A percentile compares a stretch with the other conserved stretches of the same genome.
Conservation (phyloP, 1,140 invertebrate genomes). For the Brachionus sp. region DNA sequence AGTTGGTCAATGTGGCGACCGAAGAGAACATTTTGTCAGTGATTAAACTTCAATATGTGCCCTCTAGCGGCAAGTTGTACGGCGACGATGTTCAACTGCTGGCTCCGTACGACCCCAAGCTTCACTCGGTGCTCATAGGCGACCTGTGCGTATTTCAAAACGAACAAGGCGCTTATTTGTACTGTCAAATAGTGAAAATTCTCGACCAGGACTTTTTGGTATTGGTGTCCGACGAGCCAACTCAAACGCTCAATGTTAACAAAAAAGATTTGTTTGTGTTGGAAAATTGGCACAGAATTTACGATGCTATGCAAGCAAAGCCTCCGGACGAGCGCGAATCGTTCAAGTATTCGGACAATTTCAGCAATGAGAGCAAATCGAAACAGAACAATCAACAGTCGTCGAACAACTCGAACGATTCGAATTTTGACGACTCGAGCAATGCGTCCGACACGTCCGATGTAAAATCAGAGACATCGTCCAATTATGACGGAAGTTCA, state of each 20-base stretch:
- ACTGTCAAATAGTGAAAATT: slow-evolving; percentile 26
- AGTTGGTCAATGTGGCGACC: slow-evolving; percentile 40
- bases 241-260: background rate
- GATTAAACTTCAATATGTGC: slow-evolving; percentile 44
- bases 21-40: slow-evolving; percentile 46
- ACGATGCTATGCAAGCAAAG: slow-evolving; percentile 31
- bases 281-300: slow-evolving; percentile 45
- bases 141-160: slow-evolving; percentile 40
- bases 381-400: background rate
- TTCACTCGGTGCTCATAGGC: slow-evolving; percentile 15
- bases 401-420: background rate
- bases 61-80: slow-evolving; percentile 32
- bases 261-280: slow-evolving; percentile 35
- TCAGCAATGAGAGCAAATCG: background rate
- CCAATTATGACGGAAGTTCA: background rate
- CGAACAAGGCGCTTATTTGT: slow-evolving; percentile 12
- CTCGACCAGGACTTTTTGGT: background rate
- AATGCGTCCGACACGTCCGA: background rate
- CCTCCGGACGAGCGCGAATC: slow-evolving; percentile 32
- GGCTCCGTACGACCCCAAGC: background rate
- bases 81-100: slow-evolving; percentile 40
- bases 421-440: background rate
- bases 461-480: background rate
- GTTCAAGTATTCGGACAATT: slow-evolving; percentile 13
- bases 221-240: background rate